phyloP scores from a whole-genome alignment of 37 sponge, comb jelly and placozoan genomes.

The Diacarnus erythraeanus region DNA sequence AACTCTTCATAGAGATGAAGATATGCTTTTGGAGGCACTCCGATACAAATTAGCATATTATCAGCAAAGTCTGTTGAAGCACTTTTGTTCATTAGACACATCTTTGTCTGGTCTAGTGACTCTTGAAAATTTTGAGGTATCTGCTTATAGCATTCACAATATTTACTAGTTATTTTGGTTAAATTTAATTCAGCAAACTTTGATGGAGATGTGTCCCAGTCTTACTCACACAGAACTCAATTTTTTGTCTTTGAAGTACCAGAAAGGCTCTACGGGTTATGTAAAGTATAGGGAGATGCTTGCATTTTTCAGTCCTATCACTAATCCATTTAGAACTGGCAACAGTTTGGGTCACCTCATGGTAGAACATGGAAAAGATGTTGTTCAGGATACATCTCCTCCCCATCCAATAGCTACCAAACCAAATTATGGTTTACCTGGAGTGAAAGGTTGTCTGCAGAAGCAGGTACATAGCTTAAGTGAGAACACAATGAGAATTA shows the following conservation, averaged over 20 bases:
- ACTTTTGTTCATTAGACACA: slow-evolving; percentile 21
- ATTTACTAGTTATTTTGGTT: no score
- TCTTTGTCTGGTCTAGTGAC: slow-evolving; percentile 16
- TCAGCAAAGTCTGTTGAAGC: slow-evolving; percentile 13
- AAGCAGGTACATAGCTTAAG: slow-evolving; percentile 25
- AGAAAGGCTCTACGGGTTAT: slow-evolving; percentile 10
- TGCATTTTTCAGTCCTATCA: background rate
- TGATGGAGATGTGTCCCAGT: slow-evolving; percentile 17
- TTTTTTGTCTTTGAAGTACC: background rate
- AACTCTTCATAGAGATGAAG: slow-evolving; percentile 67
- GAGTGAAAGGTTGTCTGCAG: slow-evolving; percentile 38
- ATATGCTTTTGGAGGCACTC: slow-evolving; percentile 45
- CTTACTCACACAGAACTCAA: slow-evolving; percentile 6
- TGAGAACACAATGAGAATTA: no score
- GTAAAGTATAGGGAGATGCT: slow-evolving; percentile 8
- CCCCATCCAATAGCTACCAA: background rate
- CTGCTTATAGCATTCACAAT: no score
- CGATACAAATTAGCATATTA: slow-evolving; percentile 20
- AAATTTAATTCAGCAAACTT: background rate
- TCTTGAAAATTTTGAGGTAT: slow-evolving; percentile 15
- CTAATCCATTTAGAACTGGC: slow-evolving; percentile 34
- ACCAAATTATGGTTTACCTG: slow-evolving; percentile 40
- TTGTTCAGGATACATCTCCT: background rate
- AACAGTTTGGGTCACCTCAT: slow-evolving; percentile 37
- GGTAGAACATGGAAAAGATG: slow-evolving; percentile 6